Evolutionary conservation across 2,113 vertebrate genomes (phyloP), one percentile per base, ranked within the genome.

Genomic region (Callocephalon fimbriatum): DNA sequence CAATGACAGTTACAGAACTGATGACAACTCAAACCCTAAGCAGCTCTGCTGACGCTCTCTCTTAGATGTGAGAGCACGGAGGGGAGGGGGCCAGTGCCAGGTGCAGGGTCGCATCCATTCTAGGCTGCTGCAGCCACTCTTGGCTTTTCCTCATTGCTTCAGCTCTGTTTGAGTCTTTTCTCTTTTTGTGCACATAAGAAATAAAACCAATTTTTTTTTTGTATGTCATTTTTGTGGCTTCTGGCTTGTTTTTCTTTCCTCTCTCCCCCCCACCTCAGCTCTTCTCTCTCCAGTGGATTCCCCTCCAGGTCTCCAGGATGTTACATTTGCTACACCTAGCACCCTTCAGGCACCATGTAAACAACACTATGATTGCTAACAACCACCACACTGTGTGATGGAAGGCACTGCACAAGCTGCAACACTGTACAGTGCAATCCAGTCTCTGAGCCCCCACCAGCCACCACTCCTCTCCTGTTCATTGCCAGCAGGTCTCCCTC

Each of bases 161-260:
- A 94, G 95, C 98, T 99, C 96, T 98, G 98, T 98, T 98, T 94
- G 97, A 98, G 96, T 98, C 32, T 95, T 94, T 98, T 97, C 97
- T 98, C 96, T 98, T 97, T 96, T 97, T 95, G 98, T 98, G 98
- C 98, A 98, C 98, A 99, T 99, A 97, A 98, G 95, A 98, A 99
- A 99, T 99, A 99, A 99, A 99, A 99, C 97, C 98, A 98, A 98
- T 70, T 45, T 96, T 93, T 93, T 99, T 99, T 97, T 98, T 97
- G 97, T 99, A 98, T 98, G 98, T 98, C 98, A 98, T 97, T 97
- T 96, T 95, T 70, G 90, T 92, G 94, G 94, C 88, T 91, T 89
- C 92, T 95, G 96, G 97, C 98, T 98, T 87, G 54, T 89, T 95
- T 94, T 48, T 97, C 61, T 67, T 84, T 81, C n/a, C 68, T 32